Base-by-base conservation (phyloP, 2,113 vertebrate genomes). In the Pithys albifrons region DNA sequence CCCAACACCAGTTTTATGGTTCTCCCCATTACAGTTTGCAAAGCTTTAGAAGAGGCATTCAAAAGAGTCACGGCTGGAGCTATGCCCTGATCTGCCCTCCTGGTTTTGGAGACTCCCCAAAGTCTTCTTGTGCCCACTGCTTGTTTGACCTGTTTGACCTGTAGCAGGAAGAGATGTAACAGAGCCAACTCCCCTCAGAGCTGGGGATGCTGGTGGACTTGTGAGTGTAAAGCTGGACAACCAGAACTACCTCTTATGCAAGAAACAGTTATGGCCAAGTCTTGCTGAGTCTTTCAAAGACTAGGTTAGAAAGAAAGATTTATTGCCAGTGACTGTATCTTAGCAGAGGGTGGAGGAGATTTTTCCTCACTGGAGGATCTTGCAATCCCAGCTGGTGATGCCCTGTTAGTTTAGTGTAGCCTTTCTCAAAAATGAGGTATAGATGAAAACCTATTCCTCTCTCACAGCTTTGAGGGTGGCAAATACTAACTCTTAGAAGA, bases 281-380 rank as follows among this genome's bases (percentile, higher is more conserved):
- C 76, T 87, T 91, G 46, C 55, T 85, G 55, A 94, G 75, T 79
- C 85, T 96, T 92, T 83, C 78, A 76, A 82, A 95, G 51, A 85
- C 9, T 37, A 71, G 69, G n/a, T 64, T 78, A 78, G 37, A 57
- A 94, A 65, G 86, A 95, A 74, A 94, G 75, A 91, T 70, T 84
- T 79, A 86, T 33, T 72, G 78, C 70, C 67, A 41, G n/a, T 25
- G 66, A 71, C 70, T 91, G 74, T 49, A 28, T 3, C 25, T 52
- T 25, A 77, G 72, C 16, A 41, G 76, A 70, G 64, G 45, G 31
- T 70, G 39, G 37, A 92, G 77, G 19, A 85, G 55, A 93, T 90
- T 88, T 91, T 77, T 48, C 83, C 41, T 95, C 75, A 29, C 8
- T 33, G 79, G 73, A 73, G 11, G 41, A 45, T 75, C 52, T 75